Conservation (phyloP, 30 jellyfish, hydroid and myxozoan species). For the Cassiopea andromeda region DNA sequence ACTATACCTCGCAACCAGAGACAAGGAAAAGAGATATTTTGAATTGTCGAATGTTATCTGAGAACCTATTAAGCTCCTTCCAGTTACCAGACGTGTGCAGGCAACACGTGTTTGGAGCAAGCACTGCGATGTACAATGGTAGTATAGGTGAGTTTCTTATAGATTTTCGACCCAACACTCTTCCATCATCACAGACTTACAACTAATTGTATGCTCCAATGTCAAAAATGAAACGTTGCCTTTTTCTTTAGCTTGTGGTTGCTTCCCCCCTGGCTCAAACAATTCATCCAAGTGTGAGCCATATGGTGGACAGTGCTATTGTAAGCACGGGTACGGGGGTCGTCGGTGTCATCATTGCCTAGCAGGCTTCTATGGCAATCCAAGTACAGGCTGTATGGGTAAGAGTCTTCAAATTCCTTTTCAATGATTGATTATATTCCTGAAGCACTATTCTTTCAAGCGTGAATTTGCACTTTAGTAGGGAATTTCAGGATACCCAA, state of each 20-base stretch:
- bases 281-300: conserved; percentile 69
- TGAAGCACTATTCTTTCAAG: no score
- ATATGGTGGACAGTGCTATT: conserved; percentile 95
- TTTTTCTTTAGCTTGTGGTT: conserved; percentile 78
- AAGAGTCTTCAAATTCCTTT: no score
- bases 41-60: conserved; percentile 60
- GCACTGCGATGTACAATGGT: conserved; percentile 75
- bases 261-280: conserved; percentile 82
- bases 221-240: background rate
- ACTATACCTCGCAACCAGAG: conserved; percentile 39
- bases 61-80: conserved; percentile 48
- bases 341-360: conserved; percentile 91
- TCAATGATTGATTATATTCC: no score
- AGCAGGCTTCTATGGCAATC: conserved; percentile 90
- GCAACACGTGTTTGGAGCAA: conserved; percentile 74
- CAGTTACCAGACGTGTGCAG: conserved; percentile 69
- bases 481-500: no score
- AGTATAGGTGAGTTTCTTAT: conserved; percentile 68
- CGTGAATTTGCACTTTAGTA: no score
- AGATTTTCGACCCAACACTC: background rate
- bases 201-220: background rate
- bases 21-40: conserved; percentile 49
- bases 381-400: conserved; percentile 83
- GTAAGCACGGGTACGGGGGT: conserved; percentile 96
- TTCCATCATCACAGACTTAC: background rate